Conservation (phyloP, 2,113 vertebrate genomes). For the Grallaria varia region DNA sequence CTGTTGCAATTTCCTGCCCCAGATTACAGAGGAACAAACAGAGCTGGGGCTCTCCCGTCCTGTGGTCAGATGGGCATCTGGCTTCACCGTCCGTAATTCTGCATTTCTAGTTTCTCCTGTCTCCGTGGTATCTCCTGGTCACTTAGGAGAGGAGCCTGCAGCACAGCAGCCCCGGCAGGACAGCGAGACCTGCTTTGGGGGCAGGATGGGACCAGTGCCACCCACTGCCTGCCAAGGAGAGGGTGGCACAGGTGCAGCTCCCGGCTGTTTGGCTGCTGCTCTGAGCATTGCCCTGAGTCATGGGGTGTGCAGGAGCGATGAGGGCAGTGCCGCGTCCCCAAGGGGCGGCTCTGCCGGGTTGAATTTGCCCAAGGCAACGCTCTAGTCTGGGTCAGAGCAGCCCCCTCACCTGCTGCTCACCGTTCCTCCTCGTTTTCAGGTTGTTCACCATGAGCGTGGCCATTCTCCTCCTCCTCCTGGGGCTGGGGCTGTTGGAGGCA, state of each 20-base stretch:
- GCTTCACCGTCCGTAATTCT: accelerated
- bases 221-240: accelerated
- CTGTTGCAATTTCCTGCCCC: slow-evolving; percentile 54
- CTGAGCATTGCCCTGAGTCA: neutral
- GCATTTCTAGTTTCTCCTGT: neutral
- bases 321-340: neutral
- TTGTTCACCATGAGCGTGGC: neutral
- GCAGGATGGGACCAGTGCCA: neutral
- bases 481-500: neutral
- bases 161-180: neutral
- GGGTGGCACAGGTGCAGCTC: neutral
- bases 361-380: neutral
- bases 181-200: neutral
- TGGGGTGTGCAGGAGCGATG: neutral
- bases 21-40: neutral
- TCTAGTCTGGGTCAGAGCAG: neutral
- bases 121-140: accelerated
- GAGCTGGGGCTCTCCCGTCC: neutral
- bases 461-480: neutral
- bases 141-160: neutral
- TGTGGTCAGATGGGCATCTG: accelerated
- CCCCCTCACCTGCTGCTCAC: neutral
- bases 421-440: neutral
- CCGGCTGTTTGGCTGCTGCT: neutral
- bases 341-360: neutral